A percentile compares a stretch with the other conserved stretches of the same genome.
These are phyloP conservation scores for Brevipalpus yothersi DNA, from an alignment of 1,140 invertebrate genomes.

Conservation along the genomic window DNA sequence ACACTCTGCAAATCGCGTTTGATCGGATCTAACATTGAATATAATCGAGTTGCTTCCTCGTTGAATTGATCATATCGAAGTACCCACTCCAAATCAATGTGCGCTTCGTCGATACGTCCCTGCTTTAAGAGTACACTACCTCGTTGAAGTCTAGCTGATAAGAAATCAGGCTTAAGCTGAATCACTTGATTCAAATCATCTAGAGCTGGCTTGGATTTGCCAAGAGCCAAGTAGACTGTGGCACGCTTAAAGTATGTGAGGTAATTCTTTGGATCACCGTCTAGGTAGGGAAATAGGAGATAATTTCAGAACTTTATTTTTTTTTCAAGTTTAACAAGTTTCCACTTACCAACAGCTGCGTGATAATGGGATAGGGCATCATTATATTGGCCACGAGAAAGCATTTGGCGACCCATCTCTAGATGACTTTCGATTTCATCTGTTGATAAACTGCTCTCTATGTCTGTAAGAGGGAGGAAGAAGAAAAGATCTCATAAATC, in stretches of 20 bases:
- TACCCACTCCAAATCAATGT: constrained; percentile 53
- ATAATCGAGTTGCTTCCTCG: constrained; percentile 38
- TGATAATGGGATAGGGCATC: constrained; percentile 95
- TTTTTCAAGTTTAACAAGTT: not conserved
- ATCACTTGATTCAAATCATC: constrained; percentile 76
- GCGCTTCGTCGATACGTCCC: constrained; percentile 53
- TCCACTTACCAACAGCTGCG: constrained; percentile 67
- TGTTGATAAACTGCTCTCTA: not conserved
- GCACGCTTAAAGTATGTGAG: constrained; percentile 81
- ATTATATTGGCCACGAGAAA: constrained; percentile 68
- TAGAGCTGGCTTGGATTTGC: constrained; percentile 81
- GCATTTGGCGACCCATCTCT: constrained; percentile 66
- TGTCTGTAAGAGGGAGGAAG: not conserved
- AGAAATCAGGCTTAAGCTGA: constrained; percentile 82
- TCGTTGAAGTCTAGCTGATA: constrained; percentile 57
- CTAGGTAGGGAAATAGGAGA: constrained; percentile 27
- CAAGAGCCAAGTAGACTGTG: constrained; percentile 83
- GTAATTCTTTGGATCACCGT: constrained; percentile 86
- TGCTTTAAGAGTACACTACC: constrained; percentile 68
- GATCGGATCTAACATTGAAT: constrained; percentile 34
- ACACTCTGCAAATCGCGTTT: constrained; percentile 37
- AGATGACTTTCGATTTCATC: constrained; percentile 68
- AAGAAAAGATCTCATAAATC: not conserved
- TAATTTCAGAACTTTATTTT: not conserved
- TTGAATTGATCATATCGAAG: constrained; percentile 45